Base-by-base conservation (phyloP, 2,888 invertebrate species). In the Spisula solida region DNA sequence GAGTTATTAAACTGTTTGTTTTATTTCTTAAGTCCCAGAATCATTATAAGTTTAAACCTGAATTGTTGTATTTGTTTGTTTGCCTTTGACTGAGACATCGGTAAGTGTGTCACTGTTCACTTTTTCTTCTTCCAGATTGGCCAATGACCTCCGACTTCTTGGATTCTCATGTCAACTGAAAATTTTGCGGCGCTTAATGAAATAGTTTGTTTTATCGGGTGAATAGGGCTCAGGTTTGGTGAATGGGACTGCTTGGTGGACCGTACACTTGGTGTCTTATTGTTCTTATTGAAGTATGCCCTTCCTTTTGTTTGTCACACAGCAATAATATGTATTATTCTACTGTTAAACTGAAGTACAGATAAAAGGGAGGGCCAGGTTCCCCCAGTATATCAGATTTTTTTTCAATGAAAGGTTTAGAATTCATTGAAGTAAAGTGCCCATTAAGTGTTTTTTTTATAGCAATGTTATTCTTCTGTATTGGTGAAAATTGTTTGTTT, bases 391-490 rank as follows among this genome's bases (percentile, higher is more conserved):
- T 47, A 79, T 85, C 85, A 85, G 56, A 79, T 25, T 75, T 56
- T 34, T 79, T 82, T 56, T 79, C 75, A 85, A 85, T 79, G 41
- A 85, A 85, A 56, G 14, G 55, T 75, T 34, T 16, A 70, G 66
- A 81, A 83, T n/a, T 51, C 75, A 85, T 10, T 79, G 55, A 79
- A 29, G 85, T 79, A 85, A 79, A 79, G 29, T 51, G 75, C 31
- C 51, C 51, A 75, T 83, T 75, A 83, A 83, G 16, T 48, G 12
- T 18, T 34, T 75, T 31, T n/a, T 75, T 75, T 16, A 34, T 75
- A 75, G 2, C 60, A n/a, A 66, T 66, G 60, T 66, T 66, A 12
- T 25, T 10, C 25, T 25, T 66, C 8, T 66, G 25, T 66, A 66
- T 66, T 66, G 60, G 10, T 18, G 10, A 12, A 66, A 25, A 66